phyloP scores from a whole-genome alignment of 2,888 invertebrate genomes.

The Alloplasta piceator region DNA sequence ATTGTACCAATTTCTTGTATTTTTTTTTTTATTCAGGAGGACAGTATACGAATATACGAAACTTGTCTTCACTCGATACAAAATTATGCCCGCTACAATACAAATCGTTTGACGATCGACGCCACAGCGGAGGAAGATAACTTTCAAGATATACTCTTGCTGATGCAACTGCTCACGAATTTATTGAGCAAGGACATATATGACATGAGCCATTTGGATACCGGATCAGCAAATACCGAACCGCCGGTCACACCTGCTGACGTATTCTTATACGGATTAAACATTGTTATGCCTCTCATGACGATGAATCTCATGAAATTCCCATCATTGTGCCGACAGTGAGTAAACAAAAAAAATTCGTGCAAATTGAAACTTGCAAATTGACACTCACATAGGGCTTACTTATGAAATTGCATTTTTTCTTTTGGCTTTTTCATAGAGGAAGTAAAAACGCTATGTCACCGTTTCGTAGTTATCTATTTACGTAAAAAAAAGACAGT shows the following conservation, averaged over 20 bases:
- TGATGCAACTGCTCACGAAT: constrained; percentile 90
- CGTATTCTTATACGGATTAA: constrained; percentile 88
- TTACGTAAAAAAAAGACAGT: too few species aligned
- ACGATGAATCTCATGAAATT: constrained; percentile 89
- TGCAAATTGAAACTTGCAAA: not conserved
- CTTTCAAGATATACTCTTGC: constrained; percentile 90
- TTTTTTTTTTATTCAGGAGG: constrained; percentile 80
- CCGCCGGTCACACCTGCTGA: constrained; percentile 83
- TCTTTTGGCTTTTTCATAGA: too few species aligned
- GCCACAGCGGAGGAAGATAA: constrained; percentile 89
- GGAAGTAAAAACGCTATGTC: too few species aligned
- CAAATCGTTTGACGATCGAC: constrained; percentile 86
- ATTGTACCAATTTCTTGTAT: too few species aligned
- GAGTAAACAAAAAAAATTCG: constrained; percentile 73
- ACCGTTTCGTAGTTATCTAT: too few species aligned
- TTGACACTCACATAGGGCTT: too few species aligned
- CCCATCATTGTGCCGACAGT: constrained; percentile 88
- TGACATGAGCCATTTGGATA: constrained; percentile 79
- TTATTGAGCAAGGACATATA: constrained; percentile 85
- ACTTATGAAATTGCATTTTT: too few species aligned
- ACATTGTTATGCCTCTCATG: constrained; percentile 90
- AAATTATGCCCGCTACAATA: constrained; percentile 88
- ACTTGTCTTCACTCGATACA: constrained; percentile 89
- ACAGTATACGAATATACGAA: constrained; percentile 88
- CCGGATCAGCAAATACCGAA: constrained; percentile 22